These are phyloP conservation scores for Pomatostomus ruficeps DNA, from an alignment of 2,113 vertebrate genomes.

Conservation along the genomic window DNA sequence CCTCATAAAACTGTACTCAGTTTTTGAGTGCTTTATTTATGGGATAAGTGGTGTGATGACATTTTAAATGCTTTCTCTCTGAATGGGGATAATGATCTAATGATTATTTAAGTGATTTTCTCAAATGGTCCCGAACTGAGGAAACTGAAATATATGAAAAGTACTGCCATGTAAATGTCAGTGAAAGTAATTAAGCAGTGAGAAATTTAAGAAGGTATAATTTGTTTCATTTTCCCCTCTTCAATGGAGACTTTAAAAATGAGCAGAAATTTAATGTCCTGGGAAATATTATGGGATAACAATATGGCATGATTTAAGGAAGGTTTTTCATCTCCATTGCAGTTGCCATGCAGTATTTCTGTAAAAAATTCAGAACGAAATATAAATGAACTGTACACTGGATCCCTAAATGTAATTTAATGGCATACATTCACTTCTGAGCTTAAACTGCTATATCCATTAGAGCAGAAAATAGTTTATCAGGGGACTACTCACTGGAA, in stretches of 20 bases:
- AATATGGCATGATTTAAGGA: neutral
- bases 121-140: neutral
- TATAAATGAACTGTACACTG: neutral
- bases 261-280: neutral
- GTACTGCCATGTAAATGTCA: neutral
- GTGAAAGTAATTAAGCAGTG: neutral
- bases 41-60: neutral
- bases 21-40: slow-evolving; percentile 21
- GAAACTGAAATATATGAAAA: neutral
- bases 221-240: neutral
- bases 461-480: neutral
- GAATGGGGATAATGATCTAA: neutral
- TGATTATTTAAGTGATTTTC: slow-evolving; percentile 1
- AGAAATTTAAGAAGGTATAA: neutral
- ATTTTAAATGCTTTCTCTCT: slow-evolving; percentile 6
- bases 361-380: neutral
- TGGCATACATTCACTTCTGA: neutral
- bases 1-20: neutral
- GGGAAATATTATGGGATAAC: neutral
- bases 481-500: neutral
- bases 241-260: neutral
- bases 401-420: neutral
- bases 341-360: neutral
- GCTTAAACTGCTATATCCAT: neutral
- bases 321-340: neutral